Conservation (phyloP, 2,113 vertebrate species). For the Athene noctua region DNA sequence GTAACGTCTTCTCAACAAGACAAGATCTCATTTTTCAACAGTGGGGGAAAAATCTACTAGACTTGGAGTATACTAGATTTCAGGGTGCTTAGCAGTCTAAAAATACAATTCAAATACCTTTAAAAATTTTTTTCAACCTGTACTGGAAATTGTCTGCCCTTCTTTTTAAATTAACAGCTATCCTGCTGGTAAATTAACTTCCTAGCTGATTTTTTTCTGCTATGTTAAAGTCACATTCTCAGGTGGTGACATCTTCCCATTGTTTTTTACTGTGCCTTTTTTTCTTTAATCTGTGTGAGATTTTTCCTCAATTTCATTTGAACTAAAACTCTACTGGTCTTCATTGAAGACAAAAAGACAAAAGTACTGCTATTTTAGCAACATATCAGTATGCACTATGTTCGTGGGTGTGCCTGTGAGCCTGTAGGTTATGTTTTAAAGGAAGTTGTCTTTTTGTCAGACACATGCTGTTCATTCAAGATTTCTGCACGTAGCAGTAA, state of each 20-base stretch:
- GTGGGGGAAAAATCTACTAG: neutral
- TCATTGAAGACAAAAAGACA: neutral
- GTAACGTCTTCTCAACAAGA: neutral
- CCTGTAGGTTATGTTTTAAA: neutral
- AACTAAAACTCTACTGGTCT: neutral
- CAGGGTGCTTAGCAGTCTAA: neutral
- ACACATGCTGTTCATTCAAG: neutral
- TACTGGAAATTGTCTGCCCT: neutral
- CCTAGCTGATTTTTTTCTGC: neutral
- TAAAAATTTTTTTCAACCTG: neutral
- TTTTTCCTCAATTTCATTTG: neutral
- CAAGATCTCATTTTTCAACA: neutral
- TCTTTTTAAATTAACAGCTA: neutral
- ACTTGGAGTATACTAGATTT: neutral
- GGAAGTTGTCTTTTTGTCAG: neutral
- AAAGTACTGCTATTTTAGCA: neutral
- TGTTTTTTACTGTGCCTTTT: neutral
- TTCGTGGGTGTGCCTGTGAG: neutral
- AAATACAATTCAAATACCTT: neutral
- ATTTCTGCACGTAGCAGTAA: neutral
- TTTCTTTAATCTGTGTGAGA: neutral
- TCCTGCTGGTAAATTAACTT: neutral
- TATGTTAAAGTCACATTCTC: neutral
- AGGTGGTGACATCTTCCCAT: rapidly evolving
- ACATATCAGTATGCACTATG: rapidly evolving